These are phyloP conservation scores for Pica pica DNA, from an alignment of 2,113 vertebrate species.

Conservation along the genomic window DNA sequence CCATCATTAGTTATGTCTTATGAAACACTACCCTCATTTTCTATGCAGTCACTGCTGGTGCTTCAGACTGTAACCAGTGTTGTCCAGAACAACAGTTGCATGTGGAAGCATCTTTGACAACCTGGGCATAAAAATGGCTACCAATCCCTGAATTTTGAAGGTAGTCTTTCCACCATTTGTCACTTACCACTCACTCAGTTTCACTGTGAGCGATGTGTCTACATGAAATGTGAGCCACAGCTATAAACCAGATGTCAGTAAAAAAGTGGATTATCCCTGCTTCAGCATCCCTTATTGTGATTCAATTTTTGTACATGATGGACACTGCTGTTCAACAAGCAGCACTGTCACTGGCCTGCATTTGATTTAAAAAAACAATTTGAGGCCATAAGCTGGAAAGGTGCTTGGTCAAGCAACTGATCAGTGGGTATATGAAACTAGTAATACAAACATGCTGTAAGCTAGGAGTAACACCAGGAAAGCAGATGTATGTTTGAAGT, in stretches of 20 bases:
- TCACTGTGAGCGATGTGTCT: not conserved
- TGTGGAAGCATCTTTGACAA: not conserved
- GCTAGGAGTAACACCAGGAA: not conserved
- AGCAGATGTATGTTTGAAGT: not conserved
- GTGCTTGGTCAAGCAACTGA: not conserved
- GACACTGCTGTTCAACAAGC: not conserved
- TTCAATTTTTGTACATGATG: not conserved
- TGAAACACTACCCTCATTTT: not conserved
- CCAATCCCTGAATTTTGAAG: not conserved
- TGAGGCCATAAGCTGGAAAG: not conserved
- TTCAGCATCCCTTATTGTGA: not conserved
- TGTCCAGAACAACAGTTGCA: not conserved
- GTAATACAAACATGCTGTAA: not conserved
- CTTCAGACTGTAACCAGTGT: not conserved
- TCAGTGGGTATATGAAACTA: not conserved
- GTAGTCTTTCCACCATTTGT: not conserved
- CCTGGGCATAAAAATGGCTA: not conserved
- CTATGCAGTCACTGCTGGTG: not conserved
- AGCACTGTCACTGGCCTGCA: not conserved
- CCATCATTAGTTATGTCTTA: not conserved
- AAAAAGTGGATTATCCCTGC: constrained; percentile 17
- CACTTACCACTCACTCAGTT: not conserved
- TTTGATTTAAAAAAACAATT: constrained; percentile 24
- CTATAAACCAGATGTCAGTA: constrained; percentile 8
- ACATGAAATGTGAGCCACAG: not conserved